These are phyloP conservation scores for Escarpia spicata DNA, from an alignment of 2,888 invertebrate genomes.

Conservation along the genomic window DNA sequence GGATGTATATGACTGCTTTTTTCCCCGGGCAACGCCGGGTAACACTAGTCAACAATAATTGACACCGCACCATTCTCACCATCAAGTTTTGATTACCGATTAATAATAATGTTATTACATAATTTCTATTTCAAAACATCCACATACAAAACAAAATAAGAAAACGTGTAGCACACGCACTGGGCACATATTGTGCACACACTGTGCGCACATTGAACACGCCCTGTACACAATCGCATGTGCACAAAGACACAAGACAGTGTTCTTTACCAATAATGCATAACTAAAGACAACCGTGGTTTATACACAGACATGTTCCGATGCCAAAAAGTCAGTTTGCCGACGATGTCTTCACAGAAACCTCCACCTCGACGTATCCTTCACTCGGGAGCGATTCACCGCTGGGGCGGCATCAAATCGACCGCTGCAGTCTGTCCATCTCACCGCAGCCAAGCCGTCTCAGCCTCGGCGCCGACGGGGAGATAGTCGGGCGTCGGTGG, in stretches of 20 bases:
- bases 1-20: no score
- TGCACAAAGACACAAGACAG: neutral
- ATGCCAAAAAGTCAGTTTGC: neutral
- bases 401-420: neutral
- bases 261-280: neutral
- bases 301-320: neutral
- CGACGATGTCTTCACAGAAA: neutral
- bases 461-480: neutral
- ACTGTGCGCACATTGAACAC: neutral
- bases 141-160: neutral
- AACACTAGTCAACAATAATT: neutral
- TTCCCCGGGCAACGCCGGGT: no score
- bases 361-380: neutral
- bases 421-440: neutral
- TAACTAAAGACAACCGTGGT: neutral
- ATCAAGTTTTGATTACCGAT: neutral
- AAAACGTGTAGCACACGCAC: neutral
- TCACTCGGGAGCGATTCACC: neutral
- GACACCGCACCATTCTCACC: neutral
- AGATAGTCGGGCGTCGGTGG: neutral
- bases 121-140: neutral
- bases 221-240: neutral
- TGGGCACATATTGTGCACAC: neutral
- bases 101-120: neutral
- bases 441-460: neutral